These are phyloP conservation scores for Psilopsiagon aurifrons DNA, from an alignment of 2,113 vertebrate genomes.

Conservation along the genomic window DNA sequence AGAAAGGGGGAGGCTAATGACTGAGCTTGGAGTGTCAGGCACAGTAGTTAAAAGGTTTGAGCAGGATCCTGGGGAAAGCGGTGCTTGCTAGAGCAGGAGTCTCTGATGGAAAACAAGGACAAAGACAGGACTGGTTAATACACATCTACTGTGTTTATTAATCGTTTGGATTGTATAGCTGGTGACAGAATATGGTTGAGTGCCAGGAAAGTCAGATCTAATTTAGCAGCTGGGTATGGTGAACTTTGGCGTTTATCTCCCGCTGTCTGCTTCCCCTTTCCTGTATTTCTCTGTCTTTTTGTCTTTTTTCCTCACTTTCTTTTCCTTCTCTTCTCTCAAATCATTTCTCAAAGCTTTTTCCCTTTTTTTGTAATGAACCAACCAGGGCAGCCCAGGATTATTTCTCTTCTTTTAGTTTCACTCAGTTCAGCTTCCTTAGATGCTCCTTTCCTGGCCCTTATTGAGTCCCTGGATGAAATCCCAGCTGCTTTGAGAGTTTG, in stretches of 20 bases:
- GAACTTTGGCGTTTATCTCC: conserved; percentile 57
- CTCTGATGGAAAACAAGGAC: conserved; percentile 30
- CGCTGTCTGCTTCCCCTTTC: conserved; percentile 4
- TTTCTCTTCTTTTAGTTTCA: background rate
- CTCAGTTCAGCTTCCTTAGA: conserved; percentile 36
- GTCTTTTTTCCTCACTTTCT: background rate
- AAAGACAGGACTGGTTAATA: conserved; percentile 53
- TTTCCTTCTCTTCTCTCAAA: conserved; percentile 1
- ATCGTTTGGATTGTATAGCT: conserved; percentile 55
- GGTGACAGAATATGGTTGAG: conserved; percentile 62
- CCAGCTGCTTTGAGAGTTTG: conserved; percentile 54
- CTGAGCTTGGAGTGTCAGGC: conserved; percentile 2
- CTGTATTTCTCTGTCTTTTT: conserved; percentile 44
- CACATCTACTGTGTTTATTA: conserved; percentile 52
- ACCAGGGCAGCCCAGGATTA: background rate
- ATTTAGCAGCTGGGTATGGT: conserved; percentile 53
- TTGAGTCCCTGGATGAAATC: conserved; percentile 35
- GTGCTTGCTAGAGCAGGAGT: background rate
- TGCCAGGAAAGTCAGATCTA: conserved; percentile 61
- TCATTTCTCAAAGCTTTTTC: background rate
- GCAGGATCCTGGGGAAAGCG: conserved; percentile 1
- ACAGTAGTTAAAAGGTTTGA: conserved; percentile 60
- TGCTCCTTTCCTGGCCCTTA: conserved; percentile 61
- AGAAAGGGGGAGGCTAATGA: background rate
- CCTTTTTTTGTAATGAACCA: background rate